Evolutionary conservation across 2,888 invertebrate genomes (phyloP).

Genomic region (Thelaira solivaga): DNA sequence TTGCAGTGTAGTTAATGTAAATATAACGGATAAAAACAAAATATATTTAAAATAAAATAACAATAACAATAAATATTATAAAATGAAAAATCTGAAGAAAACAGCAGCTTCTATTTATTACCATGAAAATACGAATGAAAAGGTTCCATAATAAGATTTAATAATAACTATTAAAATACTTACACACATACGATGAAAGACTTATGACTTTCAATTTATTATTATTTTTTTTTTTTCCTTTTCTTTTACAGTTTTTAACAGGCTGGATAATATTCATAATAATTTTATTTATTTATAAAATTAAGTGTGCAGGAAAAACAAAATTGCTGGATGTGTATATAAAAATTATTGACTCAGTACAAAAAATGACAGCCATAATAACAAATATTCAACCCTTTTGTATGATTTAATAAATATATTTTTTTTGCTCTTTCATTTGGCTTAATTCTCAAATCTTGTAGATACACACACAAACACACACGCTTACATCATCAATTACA

Average conservation of each 20-base stretch:
- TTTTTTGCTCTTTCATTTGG: neutral
- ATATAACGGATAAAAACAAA: too few species aligned
- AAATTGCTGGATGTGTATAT: neutral
- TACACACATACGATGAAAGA: slow-evolving; percentile 39
- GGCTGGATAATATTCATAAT: neutral
- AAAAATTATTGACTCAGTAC: neutral
- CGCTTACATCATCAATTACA: neutral
- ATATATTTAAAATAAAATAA: too few species aligned
- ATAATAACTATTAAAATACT: slow-evolving; percentile 33
- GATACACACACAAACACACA: neutral
- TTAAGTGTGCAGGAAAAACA: too few species aligned
- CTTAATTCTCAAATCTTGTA: neutral
- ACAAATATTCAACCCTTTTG: slow-evolving; percentile 38
- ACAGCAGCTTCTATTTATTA: slow-evolving; percentile 29
- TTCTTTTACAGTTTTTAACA: neutral
- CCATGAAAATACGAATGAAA: neutral
- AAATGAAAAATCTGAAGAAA: slow-evolving; percentile 38
- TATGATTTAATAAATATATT: slow-evolving; percentile 47
- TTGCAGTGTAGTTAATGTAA: too few species aligned
- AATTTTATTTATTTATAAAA: neutral
- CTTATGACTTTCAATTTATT: slow-evolving; percentile 53
- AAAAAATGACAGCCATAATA: slow-evolving; percentile 12
- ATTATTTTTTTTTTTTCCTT: slow-evolving; percentile 30
- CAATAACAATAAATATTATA: slow-evolving; percentile 9
- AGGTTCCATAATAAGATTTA: slow-evolving; percentile 23